Conservation (phyloP, 35 echinoderm and acorn worm genomes). For the Amphiura filiformis region DNA sequence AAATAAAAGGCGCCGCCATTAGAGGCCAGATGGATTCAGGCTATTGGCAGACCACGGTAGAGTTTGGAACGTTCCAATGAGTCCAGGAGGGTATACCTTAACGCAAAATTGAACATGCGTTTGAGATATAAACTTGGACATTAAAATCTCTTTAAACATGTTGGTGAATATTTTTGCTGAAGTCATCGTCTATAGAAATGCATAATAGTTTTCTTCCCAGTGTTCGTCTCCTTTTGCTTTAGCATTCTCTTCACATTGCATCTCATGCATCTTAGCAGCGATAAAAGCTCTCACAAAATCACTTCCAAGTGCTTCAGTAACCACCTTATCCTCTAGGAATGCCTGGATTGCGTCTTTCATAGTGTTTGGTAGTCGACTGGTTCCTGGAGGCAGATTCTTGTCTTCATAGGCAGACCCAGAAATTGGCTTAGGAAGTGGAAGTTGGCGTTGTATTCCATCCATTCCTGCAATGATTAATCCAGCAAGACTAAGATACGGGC, state of each 20-base stretch:
- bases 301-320: slow-evolving; percentile 56
- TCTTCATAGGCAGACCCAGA: slow-evolving; percentile 43
- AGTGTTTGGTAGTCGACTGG: slow-evolving; percentile 50
- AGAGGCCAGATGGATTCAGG: too few relatives aligned
- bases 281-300: slow-evolving; percentile 75
- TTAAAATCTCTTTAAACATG: too few relatives aligned
- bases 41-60: too few relatives aligned
- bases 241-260: slow-evolving; percentile 39
- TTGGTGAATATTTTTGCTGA: too few relatives aligned
- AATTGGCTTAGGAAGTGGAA: slow-evolving; percentile 37
- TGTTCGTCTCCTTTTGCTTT: too few relatives aligned
- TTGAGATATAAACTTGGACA: too few relatives aligned
- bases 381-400: slow-evolving; percentile 38
- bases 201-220: too few relatives aligned
- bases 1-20: too few relatives aligned
- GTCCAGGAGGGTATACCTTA: too few relatives aligned
- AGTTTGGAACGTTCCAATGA: too few relatives aligned
- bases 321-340: slow-evolving; percentile 56
- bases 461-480: slow-evolving; percentile 75
- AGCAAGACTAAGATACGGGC: slow-evolving; percentile 73
- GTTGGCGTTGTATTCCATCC: slow-evolving; percentile 53
- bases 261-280: slow-evolving; percentile 64
- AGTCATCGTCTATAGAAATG: too few relatives aligned
- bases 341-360: slow-evolving; percentile 68
- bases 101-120: too few relatives aligned